Evolutionary conservation across 2,888 invertebrate genomes (phyloP), one percentile per base, ranked within the genome.

Genomic region (Drosophila paramelanica): DNA sequence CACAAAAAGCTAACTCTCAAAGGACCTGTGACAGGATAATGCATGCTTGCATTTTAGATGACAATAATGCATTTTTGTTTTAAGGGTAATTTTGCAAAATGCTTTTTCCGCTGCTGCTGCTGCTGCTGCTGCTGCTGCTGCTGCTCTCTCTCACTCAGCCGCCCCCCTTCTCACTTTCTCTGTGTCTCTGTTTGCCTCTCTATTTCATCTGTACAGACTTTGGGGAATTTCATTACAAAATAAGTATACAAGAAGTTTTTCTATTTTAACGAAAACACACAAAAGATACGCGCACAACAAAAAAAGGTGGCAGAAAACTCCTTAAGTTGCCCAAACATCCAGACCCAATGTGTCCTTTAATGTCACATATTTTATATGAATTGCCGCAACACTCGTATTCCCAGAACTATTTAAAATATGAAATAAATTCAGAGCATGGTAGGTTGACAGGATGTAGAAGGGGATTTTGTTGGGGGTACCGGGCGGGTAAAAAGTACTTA

Each of bases 11-110:
- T 79, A 90, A 85, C 74, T 90, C 90, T 89, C 90, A 84, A 88
- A 91, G 91, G 90, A 90, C 87, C 90, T 90, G 88, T 90, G 91
- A 91, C 90, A 90, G 90, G 90, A 91, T 91, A 90, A 91, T 90
- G 90, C 91, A 91, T 90, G 81, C 89, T 89, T 90, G 91, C 90
- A 91, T 90, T 91, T 89, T 84, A 88, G 84, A 90, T 91, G 90
- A 90, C 90, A 89, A 89, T 91, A 90, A 90, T 91, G 91, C 89
- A 90, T 90, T 91, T 90, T 88, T 88, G 80, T 89, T 90, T 88
- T 87, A 87, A 88, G 90, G 79, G 79, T 90, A 86, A 89, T 90
- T 86, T 88, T 84, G 89, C 82, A 90, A 81, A 88, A 89, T 89
- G 81, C 88, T 85, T 88, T 87, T 81, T 67, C 70, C 80, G 71